These are phyloP conservation scores for Takifugu rubripes DNA, from an alignment of 2,797 vertebrate species.

Conservation along the genomic window DNA sequence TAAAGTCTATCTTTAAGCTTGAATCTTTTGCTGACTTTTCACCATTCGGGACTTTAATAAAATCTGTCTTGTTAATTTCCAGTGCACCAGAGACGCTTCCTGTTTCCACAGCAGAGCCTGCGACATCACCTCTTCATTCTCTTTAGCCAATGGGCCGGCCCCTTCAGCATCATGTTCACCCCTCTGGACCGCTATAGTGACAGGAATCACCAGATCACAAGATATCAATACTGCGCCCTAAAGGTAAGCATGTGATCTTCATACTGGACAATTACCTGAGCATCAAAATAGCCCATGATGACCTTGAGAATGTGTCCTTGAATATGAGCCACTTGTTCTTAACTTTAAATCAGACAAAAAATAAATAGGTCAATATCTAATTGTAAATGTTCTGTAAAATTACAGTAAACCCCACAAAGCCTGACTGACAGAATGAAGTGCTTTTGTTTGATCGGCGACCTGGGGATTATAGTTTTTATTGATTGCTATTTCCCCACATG, in stretches of 20 bases:
- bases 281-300: no score
- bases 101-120: slow-evolving; percentile 97
- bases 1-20: slow-evolving; percentile 5
- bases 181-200: slow-evolving; percentile 96
- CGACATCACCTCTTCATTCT: slow-evolving; percentile 97
- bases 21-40: slow-evolving; percentile 21
- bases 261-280: no score
- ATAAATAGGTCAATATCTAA: no score
- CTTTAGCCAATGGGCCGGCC: slow-evolving; percentile 98
- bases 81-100: slow-evolving; percentile 97
- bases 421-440: no score
- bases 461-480: no score
- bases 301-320: background rate
- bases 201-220: slow-evolving; percentile 95
- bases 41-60: background rate
- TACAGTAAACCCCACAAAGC: no score
- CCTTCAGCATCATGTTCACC: slow-evolving; percentile 98
- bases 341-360: no score
- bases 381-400: no score
- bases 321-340: no score
- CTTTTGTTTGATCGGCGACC: no score
- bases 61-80: slow-evolving; percentile 15
- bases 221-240: slow-evolving; percentile 96
- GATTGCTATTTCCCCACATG: no score
- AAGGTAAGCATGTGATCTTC: slow-evolving; percentile 76